phyloP scores from a whole-genome alignment of 2,888 invertebrate genomes.

The Meloe dianella region DNA sequence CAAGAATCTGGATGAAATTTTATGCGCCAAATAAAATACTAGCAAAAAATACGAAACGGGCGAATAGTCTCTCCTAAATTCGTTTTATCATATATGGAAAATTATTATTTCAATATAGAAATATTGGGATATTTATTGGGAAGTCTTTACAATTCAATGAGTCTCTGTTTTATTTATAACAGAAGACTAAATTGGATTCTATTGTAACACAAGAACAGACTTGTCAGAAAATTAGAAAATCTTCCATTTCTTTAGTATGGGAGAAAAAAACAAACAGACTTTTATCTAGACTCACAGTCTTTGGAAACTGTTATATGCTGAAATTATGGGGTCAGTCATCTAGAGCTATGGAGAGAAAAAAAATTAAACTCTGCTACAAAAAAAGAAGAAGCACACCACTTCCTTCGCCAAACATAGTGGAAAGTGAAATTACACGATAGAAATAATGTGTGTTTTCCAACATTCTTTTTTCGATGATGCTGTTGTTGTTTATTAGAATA shows the following conservation, averaged over 20 bases:
- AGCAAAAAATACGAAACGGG: background rate
- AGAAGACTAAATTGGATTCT: background rate
- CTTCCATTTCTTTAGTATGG: background rate
- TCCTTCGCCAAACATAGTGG: background rate
- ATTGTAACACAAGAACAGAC: background rate
- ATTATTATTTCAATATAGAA: background rate
- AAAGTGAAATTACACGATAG: constrained; percentile 15
- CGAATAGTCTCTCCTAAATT: background rate
- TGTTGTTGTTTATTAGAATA: background rate
- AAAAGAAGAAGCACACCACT: background rate
- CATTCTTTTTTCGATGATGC: background rate
- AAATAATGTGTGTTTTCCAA: constrained; percentile 25
- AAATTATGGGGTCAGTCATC: background rate
- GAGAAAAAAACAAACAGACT: constrained; percentile 5
- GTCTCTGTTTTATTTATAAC: background rate
- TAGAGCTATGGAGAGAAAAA: background rate
- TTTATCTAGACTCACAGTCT: constrained; percentile 1
- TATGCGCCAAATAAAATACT: background rate
- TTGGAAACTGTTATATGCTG: background rate
- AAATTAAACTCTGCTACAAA: background rate
- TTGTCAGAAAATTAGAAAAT: background rate
- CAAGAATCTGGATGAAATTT: background rate
- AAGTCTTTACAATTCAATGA: background rate
- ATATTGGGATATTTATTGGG: background rate
- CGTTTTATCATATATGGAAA: background rate